These are phyloP conservation scores for Myanophis thanlyinensis DNA, from an alignment of 2,113 vertebrate genomes.

Conservation along the genomic window DNA sequence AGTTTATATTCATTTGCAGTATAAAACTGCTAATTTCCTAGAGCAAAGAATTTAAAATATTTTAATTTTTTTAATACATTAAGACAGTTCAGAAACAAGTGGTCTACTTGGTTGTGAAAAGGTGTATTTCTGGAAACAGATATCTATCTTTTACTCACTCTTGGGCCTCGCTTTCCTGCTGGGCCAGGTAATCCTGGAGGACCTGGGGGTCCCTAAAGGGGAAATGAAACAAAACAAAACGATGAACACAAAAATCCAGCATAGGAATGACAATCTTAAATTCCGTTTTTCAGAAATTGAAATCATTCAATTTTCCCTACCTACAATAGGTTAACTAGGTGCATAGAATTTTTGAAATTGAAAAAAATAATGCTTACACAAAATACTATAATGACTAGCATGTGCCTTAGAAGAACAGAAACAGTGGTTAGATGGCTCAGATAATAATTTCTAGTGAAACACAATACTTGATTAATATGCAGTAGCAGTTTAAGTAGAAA, in stretches of 20 bases:
- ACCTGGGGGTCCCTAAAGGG: slow-evolving; percentile 87
- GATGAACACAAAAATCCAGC: slow-evolving; percentile 35
- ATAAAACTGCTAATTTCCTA: slow-evolving; percentile 1
- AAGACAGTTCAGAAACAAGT: background rate
- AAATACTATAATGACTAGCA: background rate
- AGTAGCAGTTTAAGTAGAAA: background rate
- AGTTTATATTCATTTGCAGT: background rate
- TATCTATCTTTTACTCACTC: slow-evolving; percentile 79
- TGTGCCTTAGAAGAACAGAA: background rate
- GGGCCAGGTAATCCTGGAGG: slow-evolving; percentile 88
- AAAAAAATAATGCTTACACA: background rate
- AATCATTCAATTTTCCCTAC: background rate
- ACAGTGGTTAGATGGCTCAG: background rate
- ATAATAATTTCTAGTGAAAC: background rate
- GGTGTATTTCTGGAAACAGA: slow-evolving; percentile 14
- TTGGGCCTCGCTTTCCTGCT: slow-evolving; percentile 87
- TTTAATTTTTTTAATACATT: background rate
- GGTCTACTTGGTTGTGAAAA: background rate
- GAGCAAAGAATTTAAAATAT: background rate
- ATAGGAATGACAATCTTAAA: background rate
- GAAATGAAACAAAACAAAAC: slow-evolving; percentile 48
- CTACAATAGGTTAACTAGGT: background rate
- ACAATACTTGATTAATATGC: background rate
- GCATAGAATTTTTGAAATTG: background rate
- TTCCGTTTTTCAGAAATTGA: background rate